Percentiles rank a stretch among this genome's conserved stretches.
Evolutionary conservation across 2,797 vertebrate genomes (phyloP).

Genomic region (Brotula barbata): DNA sequence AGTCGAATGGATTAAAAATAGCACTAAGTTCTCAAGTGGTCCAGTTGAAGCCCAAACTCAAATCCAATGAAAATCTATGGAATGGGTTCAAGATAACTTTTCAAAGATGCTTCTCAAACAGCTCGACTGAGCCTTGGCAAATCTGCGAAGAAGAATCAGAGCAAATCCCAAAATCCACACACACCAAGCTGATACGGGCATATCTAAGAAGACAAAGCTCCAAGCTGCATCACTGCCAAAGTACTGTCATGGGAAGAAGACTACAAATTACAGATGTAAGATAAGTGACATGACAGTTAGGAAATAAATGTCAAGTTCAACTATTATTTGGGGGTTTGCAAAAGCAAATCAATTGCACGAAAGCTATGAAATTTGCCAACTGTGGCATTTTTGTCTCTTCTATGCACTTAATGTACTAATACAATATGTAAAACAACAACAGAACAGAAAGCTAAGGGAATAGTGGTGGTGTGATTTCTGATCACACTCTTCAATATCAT

Average conservation of each 20-base stretch:
- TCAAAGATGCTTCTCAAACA: slow-evolving; percentile 38
- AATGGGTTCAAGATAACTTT: slow-evolving; percentile 46
- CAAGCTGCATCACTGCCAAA: slow-evolving; percentile 37
- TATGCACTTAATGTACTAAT: too few relatives aligned
- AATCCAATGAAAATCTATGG: slow-evolving; percentile 30
- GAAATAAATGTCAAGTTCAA: too few relatives aligned
- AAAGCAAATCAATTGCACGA: too few relatives aligned
- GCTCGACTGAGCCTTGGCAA: slow-evolving; percentile 36
- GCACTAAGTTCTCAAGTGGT: slow-evolving; percentile 10
- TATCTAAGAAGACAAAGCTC: slow-evolving; percentile 25
- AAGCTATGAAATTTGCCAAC: too few relatives aligned
- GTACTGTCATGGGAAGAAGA: slow-evolving; percentile 24
- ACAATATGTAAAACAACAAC: too few relatives aligned
- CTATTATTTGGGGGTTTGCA: too few relatives aligned
- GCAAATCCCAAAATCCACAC: slow-evolving; percentile 63
- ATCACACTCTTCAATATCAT: background rate
- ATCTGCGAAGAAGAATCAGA: slow-evolving; percentile 57
- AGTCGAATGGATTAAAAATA: background rate
- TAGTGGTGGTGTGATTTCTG: slow-evolving; percentile 2
- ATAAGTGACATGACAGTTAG: slow-evolving; percentile 8
- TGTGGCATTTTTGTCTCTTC: too few relatives aligned
- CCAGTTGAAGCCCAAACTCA: slow-evolving; percentile 10
- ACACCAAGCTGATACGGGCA: slow-evolving; percentile 29
- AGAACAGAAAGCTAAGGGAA: background rate
- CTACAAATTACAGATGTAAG: slow-evolving; percentile 51